Base-by-base conservation (phyloP, 2,113 vertebrate genomes). In the Thryonomys swinderianus region DNA sequence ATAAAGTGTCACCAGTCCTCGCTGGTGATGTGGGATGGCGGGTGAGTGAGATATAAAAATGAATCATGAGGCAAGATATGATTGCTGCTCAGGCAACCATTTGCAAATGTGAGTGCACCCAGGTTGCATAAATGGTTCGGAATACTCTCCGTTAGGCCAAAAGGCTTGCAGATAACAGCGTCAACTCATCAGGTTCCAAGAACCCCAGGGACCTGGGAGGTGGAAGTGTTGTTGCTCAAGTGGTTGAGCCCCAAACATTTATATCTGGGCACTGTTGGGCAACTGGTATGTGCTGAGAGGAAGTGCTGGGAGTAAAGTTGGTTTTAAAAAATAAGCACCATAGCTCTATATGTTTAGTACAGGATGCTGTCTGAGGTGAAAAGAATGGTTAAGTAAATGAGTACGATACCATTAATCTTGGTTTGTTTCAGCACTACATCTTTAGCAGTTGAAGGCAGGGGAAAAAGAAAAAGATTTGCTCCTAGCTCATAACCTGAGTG, bases 21-120 rank as follows among this genome's bases (percentile, higher is more conserved):
- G 94, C 97, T 97, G 97, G 98, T 98, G 98, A 98, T 98, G 97
- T 98, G 98, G 98, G 98, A 98, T 98, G 97, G 98, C 98, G 97
- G 97, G 98, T 98, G 96, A 98, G 98, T 97, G 98, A 98, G 98
- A 98, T 98, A 99, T 98, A 98, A 98, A 99, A 98, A 98, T 99
- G 98, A 99, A 98, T 98, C 98, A 98, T 98, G 98, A 98, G 97
- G 97, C 97, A 82, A 98, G 98, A 97, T 97, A 97, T 96, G 97
- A 98, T 98, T 98, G 97, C 98, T 98, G 97, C 97, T 98, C 97
- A 95, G 98, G 98, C 98, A 98, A 98, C 98, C 96, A 97, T 97
- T 98, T 98, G 98, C 98, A 97, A 98, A 97, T 97, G 98, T 64
- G 97, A 98, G 97, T 86, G 97, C 97, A 96, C 96, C 84, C 96